These are phyloP conservation scores for Bombus sylvicola DNA, from an alignment of 1,140 invertebrate species.

Conservation along the genomic window DNA sequence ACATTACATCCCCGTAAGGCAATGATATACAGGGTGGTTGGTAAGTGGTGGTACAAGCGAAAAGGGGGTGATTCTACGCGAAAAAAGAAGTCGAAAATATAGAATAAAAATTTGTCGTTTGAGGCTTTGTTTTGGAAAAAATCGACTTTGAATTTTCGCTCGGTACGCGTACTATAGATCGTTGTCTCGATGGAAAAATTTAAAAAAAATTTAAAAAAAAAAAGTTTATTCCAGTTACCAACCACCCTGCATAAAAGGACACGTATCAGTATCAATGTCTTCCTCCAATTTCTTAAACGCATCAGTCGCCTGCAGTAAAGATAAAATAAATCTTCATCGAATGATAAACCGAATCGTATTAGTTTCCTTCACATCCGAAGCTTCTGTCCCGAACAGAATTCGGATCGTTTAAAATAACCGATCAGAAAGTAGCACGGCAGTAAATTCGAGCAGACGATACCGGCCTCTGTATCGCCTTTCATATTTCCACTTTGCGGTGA, in stretches of 20 bases:
- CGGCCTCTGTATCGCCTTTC: conserved; percentile 14
- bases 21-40: too few species aligned
- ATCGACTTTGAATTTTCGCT: too few species aligned
- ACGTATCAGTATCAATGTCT: neutral
- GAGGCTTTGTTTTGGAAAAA: too few species aligned
- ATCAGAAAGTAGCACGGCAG: conserved; percentile 44
- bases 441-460: conserved; percentile 36
- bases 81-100: too few species aligned
- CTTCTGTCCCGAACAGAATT: conserved; percentile 1
- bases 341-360: neutral
- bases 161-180: too few species aligned
- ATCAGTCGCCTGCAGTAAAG: too few species aligned
- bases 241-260: neutral
- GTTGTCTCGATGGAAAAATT: too few species aligned
- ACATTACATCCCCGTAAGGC: accelerated
- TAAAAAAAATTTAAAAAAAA: too few species aligned
- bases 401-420: conserved; percentile 47
- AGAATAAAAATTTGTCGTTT: too few species aligned
- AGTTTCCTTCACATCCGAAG: neutral
- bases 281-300: neutral
- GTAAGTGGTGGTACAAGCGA: too few species aligned
- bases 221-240: too few species aligned
- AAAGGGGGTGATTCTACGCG: too few species aligned
- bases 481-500: conserved; percentile 5
- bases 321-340: neutral